Conservation (phyloP, 1,140 invertebrate species). For the Thalassaphorura encarpata region DNA sequence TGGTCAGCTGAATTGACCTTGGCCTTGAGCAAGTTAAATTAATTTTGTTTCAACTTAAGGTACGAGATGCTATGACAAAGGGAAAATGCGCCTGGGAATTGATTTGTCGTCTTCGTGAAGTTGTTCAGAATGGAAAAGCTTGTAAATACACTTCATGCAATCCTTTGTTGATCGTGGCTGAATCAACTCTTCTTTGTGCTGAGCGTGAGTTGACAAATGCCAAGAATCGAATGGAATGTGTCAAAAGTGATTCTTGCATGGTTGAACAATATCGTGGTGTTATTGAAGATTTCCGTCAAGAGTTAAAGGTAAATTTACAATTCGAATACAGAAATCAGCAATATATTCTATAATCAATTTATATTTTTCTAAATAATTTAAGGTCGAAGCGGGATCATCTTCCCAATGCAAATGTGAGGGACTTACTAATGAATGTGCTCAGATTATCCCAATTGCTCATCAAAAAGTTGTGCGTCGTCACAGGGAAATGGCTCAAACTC, state of each 20-base stretch:
- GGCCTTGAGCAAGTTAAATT: background rate
- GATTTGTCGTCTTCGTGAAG: constrained; percentile 27
- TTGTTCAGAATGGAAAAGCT: constrained; percentile 28
- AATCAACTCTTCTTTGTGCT: constrained; percentile 27
- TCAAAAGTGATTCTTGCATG: constrained; percentile 26
- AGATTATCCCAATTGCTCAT: constrained; percentile 30
- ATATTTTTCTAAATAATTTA: constrained; percentile 5
- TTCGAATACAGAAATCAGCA: background rate
- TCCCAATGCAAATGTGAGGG: constrained; percentile 8
- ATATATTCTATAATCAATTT: background rate
- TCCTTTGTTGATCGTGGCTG: constrained; percentile 27
- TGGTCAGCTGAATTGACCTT: too few species aligned
- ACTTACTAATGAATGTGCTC: constrained; percentile 21
- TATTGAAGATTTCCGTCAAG: constrained; percentile 30
- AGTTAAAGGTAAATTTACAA: constrained; percentile 24
- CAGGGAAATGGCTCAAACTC: constrained; percentile 18
- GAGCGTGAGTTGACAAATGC: constrained; percentile 27
- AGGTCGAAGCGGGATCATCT: constrained; percentile 30
- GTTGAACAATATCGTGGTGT: constrained; percentile 29
- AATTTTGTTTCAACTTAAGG: constrained; percentile 17
- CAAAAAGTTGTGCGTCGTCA: constrained; percentile 30
- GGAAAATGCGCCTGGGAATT: constrained; percentile 29
- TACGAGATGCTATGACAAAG: constrained; percentile 25
- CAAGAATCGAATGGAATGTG: constrained; percentile 29
- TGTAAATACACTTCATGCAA: constrained; percentile 32